Evolutionary conservation across 2,888 invertebrate species (phyloP).

Genomic region (Smittia aterrima): DNA sequence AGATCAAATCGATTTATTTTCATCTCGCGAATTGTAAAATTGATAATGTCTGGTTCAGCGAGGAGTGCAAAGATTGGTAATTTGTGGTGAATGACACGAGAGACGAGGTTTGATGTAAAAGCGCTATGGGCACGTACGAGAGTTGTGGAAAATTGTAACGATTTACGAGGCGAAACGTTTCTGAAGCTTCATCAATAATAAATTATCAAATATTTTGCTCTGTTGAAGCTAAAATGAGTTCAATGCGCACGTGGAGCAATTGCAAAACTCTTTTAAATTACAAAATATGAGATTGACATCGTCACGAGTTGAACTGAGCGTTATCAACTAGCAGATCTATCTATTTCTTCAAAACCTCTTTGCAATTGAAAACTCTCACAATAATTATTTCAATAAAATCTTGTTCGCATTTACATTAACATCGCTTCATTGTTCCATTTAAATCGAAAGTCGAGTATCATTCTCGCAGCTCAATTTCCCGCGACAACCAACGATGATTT

Average conservation of each 20-base stretch:
- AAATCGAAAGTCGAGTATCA: too few species aligned
- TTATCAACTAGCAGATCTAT: too few species aligned
- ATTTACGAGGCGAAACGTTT: slow-evolving; percentile 16
- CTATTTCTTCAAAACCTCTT: too few species aligned
- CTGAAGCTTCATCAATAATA: slow-evolving; percentile 6
- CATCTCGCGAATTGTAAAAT: slow-evolving; percentile 18
- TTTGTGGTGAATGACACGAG: slow-evolving; percentile 37
- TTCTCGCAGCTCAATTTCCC: background rate
- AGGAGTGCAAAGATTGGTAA: background rate
- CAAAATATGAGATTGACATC: slow-evolving; percentile 96
- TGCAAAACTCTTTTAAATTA: slow-evolving; percentile 78
- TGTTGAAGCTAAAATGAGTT: background rate
- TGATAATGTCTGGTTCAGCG: slow-evolving; percentile 19
- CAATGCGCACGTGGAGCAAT: slow-evolving; percentile 92
- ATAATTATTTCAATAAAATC: too few species aligned
- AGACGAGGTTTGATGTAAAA: background rate
- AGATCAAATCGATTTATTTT: slow-evolving; percentile 38
- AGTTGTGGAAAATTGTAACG: slow-evolving; percentile 31
- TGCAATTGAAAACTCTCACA: too few species aligned
- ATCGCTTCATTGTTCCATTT: too few species aligned
- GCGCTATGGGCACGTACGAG: slow-evolving; percentile 20
- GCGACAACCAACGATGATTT: background rate
- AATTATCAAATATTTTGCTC: slow-evolving; percentile 3
- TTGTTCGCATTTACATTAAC: too few species aligned
- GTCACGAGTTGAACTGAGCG: slow-evolving; percentile 92